Base-by-base conservation (phyloP, 2,113 vertebrate genomes). In the Lepidothrix coronata region DNA sequence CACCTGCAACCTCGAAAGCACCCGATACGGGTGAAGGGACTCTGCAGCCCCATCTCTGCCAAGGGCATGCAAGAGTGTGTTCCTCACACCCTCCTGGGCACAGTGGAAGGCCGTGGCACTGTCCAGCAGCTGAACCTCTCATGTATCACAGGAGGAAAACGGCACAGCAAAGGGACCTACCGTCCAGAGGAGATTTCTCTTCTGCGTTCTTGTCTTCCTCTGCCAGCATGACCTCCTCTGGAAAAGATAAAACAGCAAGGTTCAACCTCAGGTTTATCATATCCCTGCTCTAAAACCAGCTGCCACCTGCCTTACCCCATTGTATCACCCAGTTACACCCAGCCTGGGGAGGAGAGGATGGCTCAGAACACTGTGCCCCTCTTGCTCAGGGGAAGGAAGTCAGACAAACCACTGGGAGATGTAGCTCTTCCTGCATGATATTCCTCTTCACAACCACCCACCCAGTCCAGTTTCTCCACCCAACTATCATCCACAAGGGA, bases 191-290 rank as follows among this genome's bases (percentile, higher is more conserved):
- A 74, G 98, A 99, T 79, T 99, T 99, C 94, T 99, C 99, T 87
- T 99, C 99, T 0, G 99, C 99, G 0, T 99, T 98, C 97, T 98
- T 99, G 97, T 99, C 99, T 91, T 99, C 99, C 86, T 99, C 99
- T 4, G 99, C 99, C 97, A 99, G 97, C 99, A 99, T 99, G 66
- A 99, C 99, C 95, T 99, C 99, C 98, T 99, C 99, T 99, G 98
- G 23, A 97, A 95, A 85, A 61, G 52, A 81, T 88, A 96, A 75
- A 89, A 15, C 24, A 54, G 30, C 46, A 58, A 62, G 17, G 70
- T 44, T 74, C 14, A 83, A 9, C 20, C 30, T 65, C 17, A 1
- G 27, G 25, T 9, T 30, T 20, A 27, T 17, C 54, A 11, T 3
- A 14, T 46, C 5, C n/a, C 57, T 1, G 0, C 18, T n/a, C 35